A percentile compares a stretch with the other conserved stretches of the same genome.
phyloP scores from a whole-genome alignment of 2,797 vertebrate genomes.

The Amphiprion clarkii region DNA sequence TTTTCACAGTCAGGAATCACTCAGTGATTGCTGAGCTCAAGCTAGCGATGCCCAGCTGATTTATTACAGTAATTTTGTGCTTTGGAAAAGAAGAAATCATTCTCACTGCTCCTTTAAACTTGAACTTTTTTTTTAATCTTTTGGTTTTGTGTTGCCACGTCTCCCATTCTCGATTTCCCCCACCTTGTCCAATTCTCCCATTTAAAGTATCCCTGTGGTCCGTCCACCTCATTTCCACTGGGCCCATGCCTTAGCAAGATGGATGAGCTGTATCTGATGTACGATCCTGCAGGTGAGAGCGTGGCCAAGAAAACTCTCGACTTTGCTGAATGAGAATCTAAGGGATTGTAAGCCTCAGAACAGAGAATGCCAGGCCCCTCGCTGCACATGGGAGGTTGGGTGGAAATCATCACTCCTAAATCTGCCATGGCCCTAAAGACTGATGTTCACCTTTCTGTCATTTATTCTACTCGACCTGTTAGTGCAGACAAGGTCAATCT shows the following conservation, averaged over 20 bases:
- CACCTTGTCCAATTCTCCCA: constrained; percentile 28
- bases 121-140: constrained; percentile 25
- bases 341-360: constrained; percentile 41
- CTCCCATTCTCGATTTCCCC: constrained; percentile 9
- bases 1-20: constrained; percentile 1
- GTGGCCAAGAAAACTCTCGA: constrained; percentile 50
- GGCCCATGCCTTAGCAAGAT: constrained; percentile 50
- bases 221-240: constrained; percentile 44
- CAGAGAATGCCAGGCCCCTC: constrained; percentile 18
- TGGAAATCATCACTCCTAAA: constrained; percentile 64
- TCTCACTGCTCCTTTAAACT: constrained; percentile 10
- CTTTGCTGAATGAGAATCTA: constrained; percentile 58
- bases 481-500: constrained; percentile 72
- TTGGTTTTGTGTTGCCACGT: constrained; percentile 12
- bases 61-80: not conserved
- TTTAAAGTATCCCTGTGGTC: constrained; percentile 43
- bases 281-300: constrained; percentile 53
- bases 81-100: constrained; percentile 9
- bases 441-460: constrained; percentile 64
- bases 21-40: not conserved
- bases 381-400: constrained; percentile 17
- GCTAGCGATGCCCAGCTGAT: not conserved
- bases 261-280: constrained; percentile 59
- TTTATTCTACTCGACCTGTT: constrained; percentile 66
- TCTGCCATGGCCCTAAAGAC: constrained; percentile 60